Conservation (phyloP, 2,113 vertebrate genomes). For the Aegithalos caudatus region DNA sequence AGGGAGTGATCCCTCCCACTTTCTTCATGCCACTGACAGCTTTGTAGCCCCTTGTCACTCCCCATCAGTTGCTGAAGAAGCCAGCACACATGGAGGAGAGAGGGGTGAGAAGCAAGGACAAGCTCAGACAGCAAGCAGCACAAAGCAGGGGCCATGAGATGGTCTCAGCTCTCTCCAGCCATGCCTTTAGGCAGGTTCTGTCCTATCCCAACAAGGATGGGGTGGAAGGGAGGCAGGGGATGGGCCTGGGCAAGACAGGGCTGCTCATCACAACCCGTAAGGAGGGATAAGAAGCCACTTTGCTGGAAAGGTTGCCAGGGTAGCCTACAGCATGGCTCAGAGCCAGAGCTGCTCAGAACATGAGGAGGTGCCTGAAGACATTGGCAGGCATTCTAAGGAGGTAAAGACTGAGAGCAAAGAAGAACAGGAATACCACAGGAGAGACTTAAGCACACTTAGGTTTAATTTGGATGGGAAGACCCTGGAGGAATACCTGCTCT, state of each 20-base stretch:
- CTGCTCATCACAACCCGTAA: background rate
- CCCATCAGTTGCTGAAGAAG: background rate
- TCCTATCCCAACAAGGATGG: rapidly evolving
- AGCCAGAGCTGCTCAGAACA: background rate
- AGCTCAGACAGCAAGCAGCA: background rate
- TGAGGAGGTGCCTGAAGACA: slow-evolving; percentile 17
- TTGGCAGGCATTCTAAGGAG: slow-evolving; percentile 34
- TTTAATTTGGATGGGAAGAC: slow-evolving; percentile 35
- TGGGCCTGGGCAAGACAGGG: rapidly evolving
- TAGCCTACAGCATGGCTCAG: background rate
- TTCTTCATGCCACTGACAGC: background rate
- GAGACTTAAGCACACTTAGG: background rate
- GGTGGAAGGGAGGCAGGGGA: background rate
- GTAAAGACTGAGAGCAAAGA: slow-evolving; percentile 19
- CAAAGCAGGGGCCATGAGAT: background rate
- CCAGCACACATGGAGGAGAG: background rate
- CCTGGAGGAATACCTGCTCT: slow-evolving; percentile 29
- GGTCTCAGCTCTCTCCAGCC: background rate
- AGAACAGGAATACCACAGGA: background rate
- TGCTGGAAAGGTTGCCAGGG: background rate
- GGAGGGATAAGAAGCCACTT: background rate
- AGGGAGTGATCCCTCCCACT: background rate
- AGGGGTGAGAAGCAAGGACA: background rate
- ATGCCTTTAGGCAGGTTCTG: background rate
- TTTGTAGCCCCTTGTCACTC: background rate